Evolutionary conservation across 2,113 vertebrate species (phyloP).

Genomic region (Tringa solitaria): DNA sequence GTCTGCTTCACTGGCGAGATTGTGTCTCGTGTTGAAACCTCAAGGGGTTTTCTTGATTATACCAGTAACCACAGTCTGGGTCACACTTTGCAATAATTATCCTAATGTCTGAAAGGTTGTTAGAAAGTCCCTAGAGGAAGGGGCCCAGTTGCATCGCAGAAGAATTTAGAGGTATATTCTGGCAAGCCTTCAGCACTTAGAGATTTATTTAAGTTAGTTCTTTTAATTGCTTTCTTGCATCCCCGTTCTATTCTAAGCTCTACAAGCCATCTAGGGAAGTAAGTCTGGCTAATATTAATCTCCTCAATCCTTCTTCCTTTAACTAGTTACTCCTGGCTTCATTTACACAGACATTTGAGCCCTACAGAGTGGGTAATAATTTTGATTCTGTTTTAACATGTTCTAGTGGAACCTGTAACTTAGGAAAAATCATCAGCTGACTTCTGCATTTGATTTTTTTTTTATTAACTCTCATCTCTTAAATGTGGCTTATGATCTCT

Average conservation of each 20-base stretch:
- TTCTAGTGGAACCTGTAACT: not conserved
- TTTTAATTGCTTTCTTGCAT: conserved; percentile 60
- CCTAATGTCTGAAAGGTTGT: conserved; percentile 36
- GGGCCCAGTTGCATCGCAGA: not conserved
- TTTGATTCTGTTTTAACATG: not conserved
- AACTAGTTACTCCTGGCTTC: conserved; percentile 11
- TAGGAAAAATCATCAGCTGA: not conserved
- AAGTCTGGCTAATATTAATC: conserved; percentile 7
- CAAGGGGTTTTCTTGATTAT: not conserved
- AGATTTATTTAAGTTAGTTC: conserved; percentile 47
- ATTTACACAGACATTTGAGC: not conserved
- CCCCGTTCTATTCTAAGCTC: conserved; percentile 19
- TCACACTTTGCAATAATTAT: conserved; percentile 54
- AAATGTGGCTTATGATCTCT: not conserved
- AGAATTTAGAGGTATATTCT: conserved; percentile 26
- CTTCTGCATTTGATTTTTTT: not conserved
- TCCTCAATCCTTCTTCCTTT: conserved; percentile 15
- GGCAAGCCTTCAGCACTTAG: conserved; percentile 35
- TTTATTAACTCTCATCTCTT: not conserved
- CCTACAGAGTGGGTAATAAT: not conserved
- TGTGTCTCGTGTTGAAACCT: not conserved
- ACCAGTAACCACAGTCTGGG: conserved; percentile 52
- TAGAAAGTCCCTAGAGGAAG: conserved; percentile 33
- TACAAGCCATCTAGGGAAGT: conserved; percentile 35
- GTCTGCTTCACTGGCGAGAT: not conserved